These are phyloP conservation scores for Tragelaphus buxtoni DNA, from an alignment of 2,113 vertebrate species.

Conservation along the genomic window DNA sequence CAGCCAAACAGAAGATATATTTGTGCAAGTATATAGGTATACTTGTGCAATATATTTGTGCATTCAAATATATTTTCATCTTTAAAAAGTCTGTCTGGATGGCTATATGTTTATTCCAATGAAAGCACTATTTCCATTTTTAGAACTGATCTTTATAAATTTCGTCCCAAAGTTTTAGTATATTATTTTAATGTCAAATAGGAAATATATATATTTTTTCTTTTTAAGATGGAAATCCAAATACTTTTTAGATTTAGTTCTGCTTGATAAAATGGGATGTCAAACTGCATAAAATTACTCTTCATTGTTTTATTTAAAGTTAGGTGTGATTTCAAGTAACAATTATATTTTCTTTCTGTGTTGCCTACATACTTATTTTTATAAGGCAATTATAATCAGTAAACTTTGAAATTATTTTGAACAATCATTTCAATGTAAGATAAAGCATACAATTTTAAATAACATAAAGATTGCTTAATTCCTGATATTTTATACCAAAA, in stretches of 20 bases:
- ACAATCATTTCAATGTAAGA: not conserved
- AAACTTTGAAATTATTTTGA: not conserved
- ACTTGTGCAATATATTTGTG: not conserved
- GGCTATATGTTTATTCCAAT: not conserved
- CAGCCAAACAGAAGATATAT: no score
- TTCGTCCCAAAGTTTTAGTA: not conserved
- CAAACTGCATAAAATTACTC: not conserved
- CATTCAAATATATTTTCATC: not conserved
- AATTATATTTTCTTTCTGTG: not conserved
- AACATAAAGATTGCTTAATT: conserved; percentile 10
- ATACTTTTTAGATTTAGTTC: not conserved
- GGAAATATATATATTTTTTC: not conserved
- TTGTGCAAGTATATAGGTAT: no score
- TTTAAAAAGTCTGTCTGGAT: not conserved
- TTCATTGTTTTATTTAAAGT: not conserved
- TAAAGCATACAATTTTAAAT: not conserved
- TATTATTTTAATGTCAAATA: conserved; percentile 14
- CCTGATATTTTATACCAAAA: not conserved
- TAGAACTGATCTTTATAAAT: conserved; percentile 26
- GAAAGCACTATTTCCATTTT: not conserved
- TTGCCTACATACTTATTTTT: not conserved
- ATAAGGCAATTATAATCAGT: not conserved
- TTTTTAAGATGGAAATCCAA: conserved; percentile 35
- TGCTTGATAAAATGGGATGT: not conserved
- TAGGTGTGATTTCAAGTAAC: not conserved